Evolutionary conservation across 2,888 invertebrate genomes (phyloP).

Genomic region (Drosophila lacicola): DNA sequence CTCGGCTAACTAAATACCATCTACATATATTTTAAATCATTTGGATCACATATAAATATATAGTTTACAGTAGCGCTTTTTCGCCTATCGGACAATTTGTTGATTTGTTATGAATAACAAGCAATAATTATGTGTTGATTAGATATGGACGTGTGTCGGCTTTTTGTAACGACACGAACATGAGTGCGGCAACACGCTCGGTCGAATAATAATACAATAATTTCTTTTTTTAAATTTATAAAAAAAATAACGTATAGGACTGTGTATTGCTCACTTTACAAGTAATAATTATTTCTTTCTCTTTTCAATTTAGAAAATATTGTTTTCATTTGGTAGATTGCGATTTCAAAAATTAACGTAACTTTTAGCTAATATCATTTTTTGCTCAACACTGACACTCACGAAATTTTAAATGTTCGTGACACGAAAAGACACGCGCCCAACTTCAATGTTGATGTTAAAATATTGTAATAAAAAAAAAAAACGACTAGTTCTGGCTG

Average conservation of each 20-base stretch:
- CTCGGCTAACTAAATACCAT: conserved; percentile 4
- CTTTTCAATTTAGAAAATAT: too few species aligned
- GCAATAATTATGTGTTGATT: conserved; percentile 22
- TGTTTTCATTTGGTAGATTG: too few species aligned
- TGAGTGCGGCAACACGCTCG: too few species aligned
- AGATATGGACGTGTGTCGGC: background rate
- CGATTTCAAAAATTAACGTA: too few species aligned
- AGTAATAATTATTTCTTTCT: too few species aligned
- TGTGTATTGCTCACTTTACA: too few species aligned
- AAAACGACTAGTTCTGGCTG: conserved; percentile 15
- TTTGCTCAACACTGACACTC: background rate
- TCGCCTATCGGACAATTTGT: conserved; percentile 10
- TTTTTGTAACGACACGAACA: background rate
- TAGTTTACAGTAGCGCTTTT: background rate
- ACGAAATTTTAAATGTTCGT: background rate
- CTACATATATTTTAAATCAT: conserved; percentile 6
- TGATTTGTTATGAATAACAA: background rate
- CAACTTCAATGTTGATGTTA: conserved; percentile 7
- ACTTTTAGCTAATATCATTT: too few species aligned
- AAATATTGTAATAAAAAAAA: conserved; percentile 16
- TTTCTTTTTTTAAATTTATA: too few species aligned
- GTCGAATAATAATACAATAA: too few species aligned
- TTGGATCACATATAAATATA: conserved; percentile 8
- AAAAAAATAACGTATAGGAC: too few species aligned
- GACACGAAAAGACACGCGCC: conserved; percentile 2